These are phyloP conservation scores for Hemitrygon akajei DNA, from an alignment of 2,797 vertebrate species.

Conservation along the genomic window DNA sequence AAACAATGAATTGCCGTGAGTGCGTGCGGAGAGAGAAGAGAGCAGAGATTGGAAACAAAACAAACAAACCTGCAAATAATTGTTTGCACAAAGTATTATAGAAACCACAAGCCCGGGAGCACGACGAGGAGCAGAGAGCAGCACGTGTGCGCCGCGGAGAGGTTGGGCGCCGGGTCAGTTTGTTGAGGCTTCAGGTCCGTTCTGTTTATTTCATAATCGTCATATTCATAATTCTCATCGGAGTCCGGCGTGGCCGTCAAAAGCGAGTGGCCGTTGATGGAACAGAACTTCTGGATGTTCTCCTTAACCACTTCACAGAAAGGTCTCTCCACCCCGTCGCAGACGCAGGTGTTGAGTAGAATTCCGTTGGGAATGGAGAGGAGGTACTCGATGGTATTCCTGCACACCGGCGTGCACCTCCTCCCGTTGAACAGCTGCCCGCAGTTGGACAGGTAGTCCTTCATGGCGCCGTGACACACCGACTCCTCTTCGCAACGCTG, in stretches of 20 bases:
- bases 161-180: neutral
- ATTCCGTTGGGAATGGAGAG: slow-evolving; percentile 60
- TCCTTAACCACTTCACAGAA: slow-evolving; percentile 73
- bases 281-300: slow-evolving; percentile 67
- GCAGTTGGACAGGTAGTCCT: slow-evolving; percentile 63
- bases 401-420: slow-evolving; percentile 62
- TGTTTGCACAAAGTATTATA: slow-evolving; percentile 33
- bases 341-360: slow-evolving; percentile 64
- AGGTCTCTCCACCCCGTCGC: slow-evolving; percentile 67
- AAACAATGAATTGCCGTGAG: too few species aligned
- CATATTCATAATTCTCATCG: slow-evolving; percentile 63
- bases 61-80: slow-evolving; percentile 24
- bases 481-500: slow-evolving; percentile 63
- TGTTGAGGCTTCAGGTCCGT: neutral
- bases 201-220: slow-evolving; percentile 41
- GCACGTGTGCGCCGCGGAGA: neutral
- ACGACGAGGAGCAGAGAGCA: neutral
- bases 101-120: neutral
- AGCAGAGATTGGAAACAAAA: neutral
- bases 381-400: slow-evolving; percentile 64
- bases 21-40: neutral
- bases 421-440: slow-evolving; percentile 73
- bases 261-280: slow-evolving; percentile 52
- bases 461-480: slow-evolving; percentile 57
- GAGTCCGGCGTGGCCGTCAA: slow-evolving; percentile 51